Evolutionary conservation across 2,797 vertebrate species (phyloP).

Genomic region (Tinamus major): DNA sequence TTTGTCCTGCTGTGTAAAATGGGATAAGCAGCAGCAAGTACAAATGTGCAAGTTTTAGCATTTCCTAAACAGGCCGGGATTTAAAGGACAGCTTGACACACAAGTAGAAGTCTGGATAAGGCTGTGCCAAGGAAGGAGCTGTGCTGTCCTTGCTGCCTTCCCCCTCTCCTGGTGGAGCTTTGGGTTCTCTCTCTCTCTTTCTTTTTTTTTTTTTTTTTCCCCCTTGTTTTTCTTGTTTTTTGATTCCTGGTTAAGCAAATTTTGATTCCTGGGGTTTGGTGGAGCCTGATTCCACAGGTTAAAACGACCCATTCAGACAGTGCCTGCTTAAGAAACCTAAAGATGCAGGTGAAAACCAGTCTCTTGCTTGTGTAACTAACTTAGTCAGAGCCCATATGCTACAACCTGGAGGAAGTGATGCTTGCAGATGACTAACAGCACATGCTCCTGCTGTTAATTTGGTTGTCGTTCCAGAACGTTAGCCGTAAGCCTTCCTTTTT

Average conservation of each 20-base stretch:
- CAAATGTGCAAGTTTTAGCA: background rate
- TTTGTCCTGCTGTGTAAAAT: background rate
- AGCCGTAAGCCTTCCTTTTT: background rate
- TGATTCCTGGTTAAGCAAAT: background rate
- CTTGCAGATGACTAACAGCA: constrained; percentile 54
- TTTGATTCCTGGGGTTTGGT: background rate
- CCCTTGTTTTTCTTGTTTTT: no score
- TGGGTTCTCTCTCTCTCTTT: background rate
- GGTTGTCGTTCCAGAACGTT: constrained; percentile 39
- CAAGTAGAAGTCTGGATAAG: background rate
- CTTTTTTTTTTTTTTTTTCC: no score
- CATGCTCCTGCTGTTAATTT: constrained; percentile 63
- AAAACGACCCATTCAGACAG: background rate
- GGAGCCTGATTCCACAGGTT: background rate
- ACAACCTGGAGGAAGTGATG: constrained; percentile 51
- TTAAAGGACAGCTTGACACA: background rate
- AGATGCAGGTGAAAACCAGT: background rate
- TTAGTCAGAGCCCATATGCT: constrained; percentile 67
- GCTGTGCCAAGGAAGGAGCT: background rate
- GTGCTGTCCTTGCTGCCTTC: background rate
- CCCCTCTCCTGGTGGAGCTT: background rate
- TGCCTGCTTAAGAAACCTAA: background rate
- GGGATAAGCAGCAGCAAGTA: background rate
- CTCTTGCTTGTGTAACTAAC: constrained; percentile 9
- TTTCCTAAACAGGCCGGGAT: background rate